Evolutionary conservation across 1,140 invertebrate species (phyloP), one percentile per base, ranked within the genome.

Genomic region (Chlorops oryzae): DNA sequence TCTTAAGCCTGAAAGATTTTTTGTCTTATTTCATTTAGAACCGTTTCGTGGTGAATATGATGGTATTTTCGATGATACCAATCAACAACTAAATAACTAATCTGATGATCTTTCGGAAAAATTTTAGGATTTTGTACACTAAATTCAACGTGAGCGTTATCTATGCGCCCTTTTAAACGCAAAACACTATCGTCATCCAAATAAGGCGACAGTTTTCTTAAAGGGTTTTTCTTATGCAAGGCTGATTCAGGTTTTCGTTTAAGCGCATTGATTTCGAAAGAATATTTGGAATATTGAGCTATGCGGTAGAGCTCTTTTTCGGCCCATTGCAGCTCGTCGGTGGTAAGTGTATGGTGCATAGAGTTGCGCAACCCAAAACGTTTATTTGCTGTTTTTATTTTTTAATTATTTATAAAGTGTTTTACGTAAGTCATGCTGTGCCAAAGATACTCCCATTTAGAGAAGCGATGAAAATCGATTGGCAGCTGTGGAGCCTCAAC

Each of bases 31-130:
- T 34, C 18, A 51, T 21, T 25, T 47, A 59, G 21, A 3, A 56
- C 49, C 1, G 24, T 50, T 34, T 59, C 51, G 1, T 48, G 22
- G 28, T n/a, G n/a, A n/a, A n/a, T n/a, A n/a, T n/a, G n/a, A n/a
- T n/a, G n/a, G n/a, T n/a, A n/a, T n/a, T n/a, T n/a, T n/a, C n/a
- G n/a, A n/a, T n/a, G n/a, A n/a, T n/a, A n/a, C n/a, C n/a, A n/a
- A n/a, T n/a, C n/a, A 12, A 44, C 42, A 12, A 44, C 9, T 20
- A 40, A 15, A 40, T 15, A 7, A 7, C 10, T 40, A 13, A 40
- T 10, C 23, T 2, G 3, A 50, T 43, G 13, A 52, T 27, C 6
- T 50, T 50, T 3, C 25, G 34, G 6, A 47, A 38, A n/a, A 52
- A 27, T 17, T 52, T 27, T 10, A 38, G 10, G 6, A 41, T 50